Evolutionary conservation across 2,113 vertebrate genomes (phyloP).

Genomic region (Hippocampus abdominalis): DNA sequence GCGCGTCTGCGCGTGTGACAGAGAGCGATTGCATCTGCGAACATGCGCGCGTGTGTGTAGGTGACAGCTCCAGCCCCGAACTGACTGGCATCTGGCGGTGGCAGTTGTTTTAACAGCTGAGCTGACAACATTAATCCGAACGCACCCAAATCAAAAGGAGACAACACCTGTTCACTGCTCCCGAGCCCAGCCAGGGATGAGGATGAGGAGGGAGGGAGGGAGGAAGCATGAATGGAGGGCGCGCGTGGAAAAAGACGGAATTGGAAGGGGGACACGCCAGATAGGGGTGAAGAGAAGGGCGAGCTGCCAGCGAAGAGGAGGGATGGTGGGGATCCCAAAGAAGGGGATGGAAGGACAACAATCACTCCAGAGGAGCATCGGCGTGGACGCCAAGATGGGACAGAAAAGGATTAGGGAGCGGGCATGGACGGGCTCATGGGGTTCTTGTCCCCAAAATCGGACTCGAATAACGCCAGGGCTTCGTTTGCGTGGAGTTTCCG

Average conservation of each 20-base stretch:
- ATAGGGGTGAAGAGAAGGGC: conserved; percentile 23
- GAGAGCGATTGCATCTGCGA: conserved; percentile 11
- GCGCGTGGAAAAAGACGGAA: conserved; percentile 15
- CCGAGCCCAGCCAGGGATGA: conserved; percentile 79
- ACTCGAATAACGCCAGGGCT: conserved; percentile 75
- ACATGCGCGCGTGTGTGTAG: conserved; percentile 57
- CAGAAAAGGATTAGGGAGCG: neutral
- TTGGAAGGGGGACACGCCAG: conserved; percentile 41
- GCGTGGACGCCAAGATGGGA: conserved; percentile 17
- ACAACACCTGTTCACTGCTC: conserved; percentile 98
- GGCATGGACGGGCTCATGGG: conserved; percentile 11
- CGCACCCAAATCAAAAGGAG: conserved; percentile 99
- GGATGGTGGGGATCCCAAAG: conserved; percentile 1
- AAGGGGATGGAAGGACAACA: neutral
- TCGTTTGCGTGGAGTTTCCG: conserved; percentile 68
- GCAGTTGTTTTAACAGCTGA: conserved; percentile 99
- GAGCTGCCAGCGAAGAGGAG: conserved; percentile 41
- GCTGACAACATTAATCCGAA: conserved; percentile 99
- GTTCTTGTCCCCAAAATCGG: conserved; percentile 84
- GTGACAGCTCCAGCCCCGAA: conserved; percentile 95
- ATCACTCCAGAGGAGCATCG: conserved; percentile 29
- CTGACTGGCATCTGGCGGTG: conserved; percentile 99
- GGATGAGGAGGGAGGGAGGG: conserved; percentile 69
- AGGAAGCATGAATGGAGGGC: conserved; percentile 49
- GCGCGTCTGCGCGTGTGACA: conserved; percentile 17